Base-by-base conservation (phyloP, 2,113 vertebrate genomes). In the Hippolais icterina region DNA sequence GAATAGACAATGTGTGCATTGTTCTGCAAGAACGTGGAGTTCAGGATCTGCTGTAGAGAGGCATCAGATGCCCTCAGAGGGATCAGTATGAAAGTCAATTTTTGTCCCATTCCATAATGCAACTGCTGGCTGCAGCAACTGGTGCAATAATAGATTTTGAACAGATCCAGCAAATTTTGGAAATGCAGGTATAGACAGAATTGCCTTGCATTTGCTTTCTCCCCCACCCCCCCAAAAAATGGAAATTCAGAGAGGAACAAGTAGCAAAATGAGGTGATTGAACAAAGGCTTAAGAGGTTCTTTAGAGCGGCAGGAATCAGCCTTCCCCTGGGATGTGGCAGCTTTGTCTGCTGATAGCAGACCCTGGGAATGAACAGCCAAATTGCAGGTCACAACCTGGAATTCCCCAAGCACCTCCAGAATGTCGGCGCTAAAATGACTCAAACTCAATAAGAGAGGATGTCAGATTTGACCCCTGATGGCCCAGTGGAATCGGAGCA, bases 351-450 rank as follows among this genome's bases (percentile, higher is more conserved):
- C 93, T 81, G 69, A 72, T 90, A 94, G 90, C 93, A 79, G 80
- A 64, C 49, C 92, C 92, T 95, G 90, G 83, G 88, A 96, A 76
- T 8, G 88, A 94, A 3, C 76, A 93, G 65, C 61, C 90, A 95
- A 90, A 96, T 91, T 96, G 77, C 88, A 91, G 96, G 94, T 96
- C 96, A 82, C 95, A 96, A 90, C 94, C 94, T 94, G 88, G 94
- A 96, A 96, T 93, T 96, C 95, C 96, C 96, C 69, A 61, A 71
- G 88, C 76, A 94, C 89, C 83, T 94, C 90, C 96, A 89, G 69
- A 87, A 93, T 78, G 85, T 87, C 64, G 87, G 85, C 69, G 15
- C 86, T 94, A 14, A 93, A 97, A 60, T 76, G 96, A 94, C 92
- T 97, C 88, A 37, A 92, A 92, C 90, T 94, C 96, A 95, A 87